Evolutionary conservation across 2,113 vertebrate genomes (phyloP).

Genomic region (Petrocephalus zakoni): DNA sequence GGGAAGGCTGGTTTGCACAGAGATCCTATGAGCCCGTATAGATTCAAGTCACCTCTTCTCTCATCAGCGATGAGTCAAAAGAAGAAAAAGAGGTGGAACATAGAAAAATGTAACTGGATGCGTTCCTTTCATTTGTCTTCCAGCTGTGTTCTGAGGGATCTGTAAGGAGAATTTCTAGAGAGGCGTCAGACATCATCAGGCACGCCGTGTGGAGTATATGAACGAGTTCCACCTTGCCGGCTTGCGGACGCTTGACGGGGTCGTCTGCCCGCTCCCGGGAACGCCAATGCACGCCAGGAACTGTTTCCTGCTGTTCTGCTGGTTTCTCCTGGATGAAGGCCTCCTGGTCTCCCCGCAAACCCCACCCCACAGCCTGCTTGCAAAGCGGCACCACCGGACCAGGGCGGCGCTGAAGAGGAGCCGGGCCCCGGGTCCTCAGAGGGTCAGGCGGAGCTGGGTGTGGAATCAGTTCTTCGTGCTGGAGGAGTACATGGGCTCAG

Average conservation of each 20-base stretch:
- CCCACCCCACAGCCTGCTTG: conserved; percentile 49
- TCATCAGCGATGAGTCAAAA: neutral
- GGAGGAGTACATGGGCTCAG: conserved; percentile 93
- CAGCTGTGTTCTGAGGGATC: neutral
- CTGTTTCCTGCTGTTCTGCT: conserved; percentile 80
- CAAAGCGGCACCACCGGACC: conserved; percentile 35
- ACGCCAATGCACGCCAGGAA: conserved; percentile 90
- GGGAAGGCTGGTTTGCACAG: neutral
- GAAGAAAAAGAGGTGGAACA: neutral
- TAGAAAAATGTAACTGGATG: neutral
- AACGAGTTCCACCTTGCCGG: neutral
- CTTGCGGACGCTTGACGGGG: neutral
- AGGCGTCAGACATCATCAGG: neutral
- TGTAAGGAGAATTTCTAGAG: neutral
- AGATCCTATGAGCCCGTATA: neutral
- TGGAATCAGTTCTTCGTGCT: conserved; percentile 97
- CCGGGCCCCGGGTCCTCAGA: conserved; percentile 42
- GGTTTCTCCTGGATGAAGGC: conserved; percentile 82
- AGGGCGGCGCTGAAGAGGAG: conserved; percentile 36
- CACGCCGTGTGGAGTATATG: neutral
- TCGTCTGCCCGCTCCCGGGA: neutral
- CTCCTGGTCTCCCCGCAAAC: conserved; percentile 68
- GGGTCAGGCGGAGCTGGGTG: conserved; percentile 91
- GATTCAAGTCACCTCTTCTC: neutral
- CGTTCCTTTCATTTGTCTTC: neutral